Conservation (phyloP, 2,888 invertebrate genomes). For the Lasiommata megera region DNA sequence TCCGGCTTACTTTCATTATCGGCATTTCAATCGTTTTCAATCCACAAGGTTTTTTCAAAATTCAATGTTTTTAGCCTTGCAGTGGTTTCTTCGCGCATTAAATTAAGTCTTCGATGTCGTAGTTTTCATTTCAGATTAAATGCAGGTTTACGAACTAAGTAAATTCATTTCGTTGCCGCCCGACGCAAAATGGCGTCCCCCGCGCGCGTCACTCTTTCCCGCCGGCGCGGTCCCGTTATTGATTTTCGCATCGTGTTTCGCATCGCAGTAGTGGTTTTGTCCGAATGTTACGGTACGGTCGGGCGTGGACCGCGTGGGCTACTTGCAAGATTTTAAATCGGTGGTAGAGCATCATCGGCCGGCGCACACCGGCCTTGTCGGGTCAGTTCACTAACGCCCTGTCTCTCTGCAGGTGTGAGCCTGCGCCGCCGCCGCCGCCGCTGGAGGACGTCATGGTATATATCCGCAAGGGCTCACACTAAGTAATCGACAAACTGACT, state of each 20-base stretch:
- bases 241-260: slow-evolving; percentile 53
- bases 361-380: slow-evolving; percentile 35
- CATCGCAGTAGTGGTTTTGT: slow-evolving; percentile 42
- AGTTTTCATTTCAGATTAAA: slow-evolving; percentile 72
- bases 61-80: slow-evolving; percentile 61
- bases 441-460: slow-evolving; percentile 78
- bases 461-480: slow-evolving; percentile 79
- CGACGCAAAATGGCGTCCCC: slow-evolving; percentile 78
- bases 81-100: slow-evolving; percentile 60
- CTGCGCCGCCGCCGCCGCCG: slow-evolving; percentile 78
- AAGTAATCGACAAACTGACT: slow-evolving; percentile 77
- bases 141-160: slow-evolving; percentile 54
- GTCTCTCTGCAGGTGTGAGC: slow-evolving; percentile 82
- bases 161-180: slow-evolving; percentile 68
- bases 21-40: slow-evolving; percentile 65
- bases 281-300: slow-evolving; percentile 51
- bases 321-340: slow-evolving; percentile 77
- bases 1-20: slow-evolving; percentile 63
- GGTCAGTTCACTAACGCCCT: slow-evolving; percentile 79
- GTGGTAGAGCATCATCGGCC: slow-evolving; percentile 52
- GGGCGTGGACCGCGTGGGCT: slow-evolving; percentile 39
- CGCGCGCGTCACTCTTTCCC: slow-evolving; percentile 69
- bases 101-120: slow-evolving; percentile 55
- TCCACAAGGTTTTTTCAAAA: slow-evolving; percentile 72
- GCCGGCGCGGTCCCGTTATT: slow-evolving; percentile 65